These are phyloP conservation scores for Drosophila nigromelanica DNA, from an alignment of 1,140 invertebrate species.

Conservation along the genomic window DNA sequence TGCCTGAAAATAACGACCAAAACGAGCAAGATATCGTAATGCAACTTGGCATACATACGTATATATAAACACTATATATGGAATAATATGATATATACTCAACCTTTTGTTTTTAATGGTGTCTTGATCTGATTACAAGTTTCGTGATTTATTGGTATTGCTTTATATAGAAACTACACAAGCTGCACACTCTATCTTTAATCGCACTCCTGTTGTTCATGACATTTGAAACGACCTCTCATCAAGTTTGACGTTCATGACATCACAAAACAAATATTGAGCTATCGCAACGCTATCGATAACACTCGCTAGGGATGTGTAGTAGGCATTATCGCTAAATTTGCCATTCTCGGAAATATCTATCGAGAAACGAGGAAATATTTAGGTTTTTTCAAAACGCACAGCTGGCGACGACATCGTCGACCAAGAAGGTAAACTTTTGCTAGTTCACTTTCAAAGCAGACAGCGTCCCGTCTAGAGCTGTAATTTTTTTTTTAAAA, in stretches of 20 bases:
- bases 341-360: neutral
- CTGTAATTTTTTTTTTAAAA: neutral
- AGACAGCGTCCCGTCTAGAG: neutral
- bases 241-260: neutral
- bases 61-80: too few relatives aligned
- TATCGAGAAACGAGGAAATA: slow-evolving; percentile 19
- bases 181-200: too few relatives aligned
- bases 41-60: too few relatives aligned
- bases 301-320: neutral
- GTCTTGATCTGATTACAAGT: too few relatives aligned
- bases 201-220: too few relatives aligned
- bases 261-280: neutral
- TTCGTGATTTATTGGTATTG: too few relatives aligned
- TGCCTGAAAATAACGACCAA: too few relatives aligned
- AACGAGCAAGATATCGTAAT: too few relatives aligned
- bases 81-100: too few relatives aligned
- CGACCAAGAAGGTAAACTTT: neutral
- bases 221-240: too few relatives aligned
- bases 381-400: slow-evolving; percentile 19
- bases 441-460: neutral
- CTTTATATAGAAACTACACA: too few relatives aligned
- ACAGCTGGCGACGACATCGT: slow-evolving; percentile 14
- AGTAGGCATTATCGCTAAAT: neutral
- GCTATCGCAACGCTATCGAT: neutral
- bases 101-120: too few relatives aligned